Evolutionary conservation across 2,113 vertebrate genomes (phyloP).

Genomic region (Mellivora capensis): DNA sequence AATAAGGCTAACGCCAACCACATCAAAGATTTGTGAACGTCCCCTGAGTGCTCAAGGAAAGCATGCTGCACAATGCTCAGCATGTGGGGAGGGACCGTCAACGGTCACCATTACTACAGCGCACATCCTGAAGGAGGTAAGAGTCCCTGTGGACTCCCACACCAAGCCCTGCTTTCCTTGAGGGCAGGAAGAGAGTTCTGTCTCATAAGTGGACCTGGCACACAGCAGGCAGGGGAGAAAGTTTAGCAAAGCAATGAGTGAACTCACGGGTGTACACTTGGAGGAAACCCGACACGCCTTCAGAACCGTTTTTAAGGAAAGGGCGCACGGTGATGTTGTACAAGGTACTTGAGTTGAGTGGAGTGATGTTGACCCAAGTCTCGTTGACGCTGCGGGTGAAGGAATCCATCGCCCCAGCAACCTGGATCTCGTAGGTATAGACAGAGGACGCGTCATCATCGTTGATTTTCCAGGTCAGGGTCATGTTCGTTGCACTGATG

Average conservation of each 20-base stretch:
- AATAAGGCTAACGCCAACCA: not conserved
- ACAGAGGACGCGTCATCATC: fast-evolving
- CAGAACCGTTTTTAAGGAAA: fast-evolving
- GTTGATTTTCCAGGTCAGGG: constrained; percentile 71
- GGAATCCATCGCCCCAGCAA: fast-evolving
- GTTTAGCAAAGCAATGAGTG: not conserved
- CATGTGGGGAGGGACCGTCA: fast-evolving
- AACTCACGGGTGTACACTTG: constrained; percentile 70
- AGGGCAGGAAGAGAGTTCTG: not conserved
- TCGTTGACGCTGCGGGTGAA: fast-evolving
- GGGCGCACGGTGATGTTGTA: not conserved
- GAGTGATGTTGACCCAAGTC: not conserved
- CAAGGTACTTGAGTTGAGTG: not conserved
- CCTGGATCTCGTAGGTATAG: constrained; percentile 57
- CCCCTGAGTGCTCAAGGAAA: not conserved
- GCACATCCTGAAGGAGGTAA: fast-evolving
- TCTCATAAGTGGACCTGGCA: not conserved
- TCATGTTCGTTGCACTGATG: constrained; percentile 49
- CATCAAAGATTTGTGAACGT: not conserved
- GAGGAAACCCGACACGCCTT: not conserved
- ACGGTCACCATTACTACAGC: fast-evolving
- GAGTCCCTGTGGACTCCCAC: not conserved
- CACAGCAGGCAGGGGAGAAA: not conserved
- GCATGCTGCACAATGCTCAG: fast-evolving
- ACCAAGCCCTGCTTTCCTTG: not conserved